Evolutionary conservation across 2,888 invertebrate species (phyloP).

Genomic region (Quadroppia sp.): DNA sequence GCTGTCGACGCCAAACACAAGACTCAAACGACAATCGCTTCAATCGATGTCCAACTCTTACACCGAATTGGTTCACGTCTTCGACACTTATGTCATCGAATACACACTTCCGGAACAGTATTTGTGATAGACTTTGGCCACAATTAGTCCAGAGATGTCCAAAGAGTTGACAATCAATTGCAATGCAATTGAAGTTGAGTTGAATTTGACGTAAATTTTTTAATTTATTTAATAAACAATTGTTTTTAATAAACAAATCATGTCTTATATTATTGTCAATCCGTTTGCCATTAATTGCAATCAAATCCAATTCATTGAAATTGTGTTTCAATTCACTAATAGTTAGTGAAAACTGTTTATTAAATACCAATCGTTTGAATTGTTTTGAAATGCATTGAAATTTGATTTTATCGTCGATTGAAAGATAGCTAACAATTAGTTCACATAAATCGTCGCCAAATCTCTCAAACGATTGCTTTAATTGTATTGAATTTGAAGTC

Average conservation of each 20-base stretch:
- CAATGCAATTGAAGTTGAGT: neutral
- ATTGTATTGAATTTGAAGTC: no score
- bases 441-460: neutral
- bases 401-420: neutral
- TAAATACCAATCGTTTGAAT: neutral
- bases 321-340: neutral
- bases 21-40: constrained; percentile 1
- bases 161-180: neutral
- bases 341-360: neutral
- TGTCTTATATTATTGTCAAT: neutral
- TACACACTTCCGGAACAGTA: neutral
- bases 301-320: neutral
- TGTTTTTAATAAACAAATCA: neutral
- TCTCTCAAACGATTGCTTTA: neutral
- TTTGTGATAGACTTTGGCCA: neutral
- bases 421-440: neutral
- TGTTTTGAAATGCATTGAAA: neutral
- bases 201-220: neutral
- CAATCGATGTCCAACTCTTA: neutral
- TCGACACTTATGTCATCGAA: neutral
- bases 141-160: neutral
- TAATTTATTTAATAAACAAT: neutral
- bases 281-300: neutral
- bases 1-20: neutral
- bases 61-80: neutral